Evolutionary conservation across 2,888 invertebrate species (phyloP), one percentile per base, ranked within the genome.

Genomic region (Diarsia rubi): DNA sequence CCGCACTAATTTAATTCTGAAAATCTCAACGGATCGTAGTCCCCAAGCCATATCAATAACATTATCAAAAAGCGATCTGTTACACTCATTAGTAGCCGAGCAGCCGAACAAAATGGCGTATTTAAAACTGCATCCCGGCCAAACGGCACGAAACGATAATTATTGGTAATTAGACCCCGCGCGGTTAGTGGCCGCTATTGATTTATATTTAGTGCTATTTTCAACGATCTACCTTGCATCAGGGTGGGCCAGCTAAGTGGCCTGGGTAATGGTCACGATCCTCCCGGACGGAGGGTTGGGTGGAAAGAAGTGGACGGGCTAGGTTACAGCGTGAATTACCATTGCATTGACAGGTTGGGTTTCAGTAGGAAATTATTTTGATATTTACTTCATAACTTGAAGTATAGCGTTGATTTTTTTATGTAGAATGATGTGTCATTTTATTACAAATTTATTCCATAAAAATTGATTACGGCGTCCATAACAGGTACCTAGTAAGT

Each of bases 11-110:
- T 83, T 77, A 86, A 83, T 78, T 76, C 57, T 11, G 69, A 77
- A 83, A 86, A 85, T 83, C 84, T 84, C 88, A 84, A 79, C 71
- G 79, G 82, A 82, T 81, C 79, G 78, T 69, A 66, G 73, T 83
- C 76, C 86, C 75, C 84, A 80, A 84, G 87, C 89, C 88, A 90
- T 93, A 93, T 93, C 93, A 93, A 93, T 93, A 92, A 91, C 91
- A 93, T 93, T 93, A 95, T 95, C 94, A 94, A 95, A 95, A 94
- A 92, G 90, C 93, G 89, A 94, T 95, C 92, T 87, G 92, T 93
- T 92, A 92, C 93, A 91, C 90, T 93, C 94, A 94, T 95, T 94
- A 92, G 92, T 90, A 88, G 84, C 86, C 87, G 89, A 87, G 88
- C 87, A 83, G 88, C 88, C 89, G 89, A 90, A 92, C 93, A 91